Base-by-base conservation (phyloP, 2,888 invertebrate species). In the Mesorhabditis sp. region DNA sequence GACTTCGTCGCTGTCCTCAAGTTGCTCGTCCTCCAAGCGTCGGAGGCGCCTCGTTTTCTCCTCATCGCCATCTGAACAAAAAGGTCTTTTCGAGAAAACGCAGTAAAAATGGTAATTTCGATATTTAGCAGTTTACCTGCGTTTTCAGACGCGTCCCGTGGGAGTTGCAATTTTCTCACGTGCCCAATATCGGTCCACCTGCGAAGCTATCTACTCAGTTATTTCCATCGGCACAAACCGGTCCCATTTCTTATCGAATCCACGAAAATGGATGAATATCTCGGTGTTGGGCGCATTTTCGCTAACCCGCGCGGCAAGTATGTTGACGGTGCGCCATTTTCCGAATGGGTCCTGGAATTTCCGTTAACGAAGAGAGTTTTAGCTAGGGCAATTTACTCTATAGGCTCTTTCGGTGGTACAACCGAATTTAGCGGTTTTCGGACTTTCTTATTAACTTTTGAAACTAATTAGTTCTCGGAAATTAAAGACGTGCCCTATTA, bases 231-330 rank as follows among this genome's bases (percentile, higher is more conserved):
- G 7, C 58, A 10, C 58, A 13, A 10, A 50, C 58, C 58, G 58
- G n/a, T 50, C 58, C 58, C 58, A 50, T 50, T n/a, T 50, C n/a
- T 50, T 50, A 50, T 50, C 58, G 58, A 50, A 50, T 50, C 58
- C 58, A 50, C n/a, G 7, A n/a, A 50, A 50, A 50, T 50, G 58
- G 10, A 50, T n/a, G n/a, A 13, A 50, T 10, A 50, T 50, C 58
- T 50, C 58, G 7, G 7, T n/a, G 7, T 10, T 50, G 7, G 7
- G 58, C n/a, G 58, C 58, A 50, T 50, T 50, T 50, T 50, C 58
- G 58, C n/a, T 50, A n/a, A 10, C 58, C 58, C 58, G 7, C n/a
- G 7, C n/a, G 7, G 58, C 58, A 50, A 50, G 58, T 50, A 50
- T n/a, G 7, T 50, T 10, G 7, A n/a, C 58, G 7, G 7, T n/a